Base-by-base conservation (phyloP, 2,113 vertebrate genomes). In the Alligator sinensis region DNA sequence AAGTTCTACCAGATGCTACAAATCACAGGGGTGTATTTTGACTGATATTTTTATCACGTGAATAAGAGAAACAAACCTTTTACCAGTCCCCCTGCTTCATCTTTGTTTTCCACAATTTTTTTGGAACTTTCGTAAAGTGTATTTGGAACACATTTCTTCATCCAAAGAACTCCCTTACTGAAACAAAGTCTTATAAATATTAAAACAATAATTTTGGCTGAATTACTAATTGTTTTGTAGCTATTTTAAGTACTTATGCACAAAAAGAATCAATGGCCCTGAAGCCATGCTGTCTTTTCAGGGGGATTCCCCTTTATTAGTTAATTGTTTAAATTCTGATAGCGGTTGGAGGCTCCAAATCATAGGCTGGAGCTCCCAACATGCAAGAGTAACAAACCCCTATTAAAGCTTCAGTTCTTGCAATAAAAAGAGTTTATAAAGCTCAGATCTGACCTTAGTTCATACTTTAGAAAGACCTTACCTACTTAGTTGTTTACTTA, bases 1-100 rank as follows among this genome's bases (percentile, higher is more conserved):
- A 82, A 84, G 87, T 91, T 96, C 89, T 89, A 94, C 80, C 90
- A 96, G 91, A 96, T 95, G 95, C n/a, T 38, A 63, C 77, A 96
- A 97, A 95, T 82, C 96, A 91, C 70, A 81, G 79, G 30, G 22
- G 88, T 94, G 89, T 91, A 91, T 63, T 77, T 74, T 93, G 94
- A 96, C 84, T 90, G 94, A 61, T 74, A 84, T 81, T 88, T 92
- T 62, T 80, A 84, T 86, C 77, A 95, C 55, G 64, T 27, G 92
- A 92, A 58, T 77, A 90, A 66, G 30, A 93, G 13, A 86, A 96
- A 91, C 9, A 86, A 88, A 28, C 12, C 22, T 55, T 80, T 83
- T 62, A 89, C 70, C 63, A 84, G 54, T 80, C 96, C 74, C 59
- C 17, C 61, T 17, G 80, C 15, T 81, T 90, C 54, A 60, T 72